Evolutionary conservation across 2,113 vertebrate genomes (phyloP).

Genomic region (Scortum barcoo): DNA sequence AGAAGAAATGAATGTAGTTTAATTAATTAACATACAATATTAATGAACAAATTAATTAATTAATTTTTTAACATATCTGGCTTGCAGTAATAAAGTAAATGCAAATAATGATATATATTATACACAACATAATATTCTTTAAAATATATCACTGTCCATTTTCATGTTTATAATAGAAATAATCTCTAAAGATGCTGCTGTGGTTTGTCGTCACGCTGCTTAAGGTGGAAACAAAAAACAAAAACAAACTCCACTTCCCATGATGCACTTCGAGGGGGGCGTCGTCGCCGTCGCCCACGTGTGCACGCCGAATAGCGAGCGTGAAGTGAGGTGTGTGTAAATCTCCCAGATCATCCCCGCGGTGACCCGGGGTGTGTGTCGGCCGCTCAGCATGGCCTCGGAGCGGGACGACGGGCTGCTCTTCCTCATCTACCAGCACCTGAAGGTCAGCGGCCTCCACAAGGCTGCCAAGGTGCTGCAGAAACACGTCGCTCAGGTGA

Average conservation of each 20-base stretch:
- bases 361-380: fast-evolving
- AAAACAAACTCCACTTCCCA: constrained; percentile 62
- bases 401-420: constrained; percentile 70
- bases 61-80: background rate
- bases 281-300: constrained; percentile 50
- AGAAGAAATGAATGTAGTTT: background rate
- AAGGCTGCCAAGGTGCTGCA: constrained; percentile 76
- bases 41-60: too few relatives aligned
- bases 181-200: background rate
- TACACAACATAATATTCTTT: background rate
- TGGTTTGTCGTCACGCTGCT: too few relatives aligned
- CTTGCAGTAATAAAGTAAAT: background rate
- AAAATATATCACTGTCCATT: background rate
- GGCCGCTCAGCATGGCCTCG: constrained; percentile 55
- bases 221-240: too few relatives aligned
- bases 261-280: constrained; percentile 62
- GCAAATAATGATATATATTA: background rate
- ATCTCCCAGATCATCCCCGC: background rate
- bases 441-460: constrained; percentile 69
- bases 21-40: too few relatives aligned
- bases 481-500: constrained; percentile 73
- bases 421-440: constrained; percentile 74
- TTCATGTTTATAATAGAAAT: background rate
- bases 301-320: constrained; percentile 36
- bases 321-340: constrained; percentile 44